Evolutionary conservation across 2,113 vertebrate species (phyloP), one percentile per base, ranked within the genome.

Genomic region (Ornithorhynchus anatinus): DNA sequence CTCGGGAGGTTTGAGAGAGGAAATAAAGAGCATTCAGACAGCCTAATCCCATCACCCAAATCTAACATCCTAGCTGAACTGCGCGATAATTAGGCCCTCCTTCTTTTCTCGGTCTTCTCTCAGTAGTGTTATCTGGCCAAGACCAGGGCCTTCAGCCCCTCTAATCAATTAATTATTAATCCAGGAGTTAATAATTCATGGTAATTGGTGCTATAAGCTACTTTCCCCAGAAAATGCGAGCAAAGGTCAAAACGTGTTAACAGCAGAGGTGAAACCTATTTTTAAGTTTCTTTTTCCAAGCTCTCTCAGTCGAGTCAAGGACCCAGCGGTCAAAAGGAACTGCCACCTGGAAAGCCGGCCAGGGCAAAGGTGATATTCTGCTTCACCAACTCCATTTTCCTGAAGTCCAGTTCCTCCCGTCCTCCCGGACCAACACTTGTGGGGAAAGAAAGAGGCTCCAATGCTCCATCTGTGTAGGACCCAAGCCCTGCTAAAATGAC

Each of bases 121-220:
- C 86, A 66, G 85, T 87, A 88, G 82, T 82, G 74, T 84, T 89
- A 89, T 90, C 92, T 92, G 75, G 88, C 86, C 90, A 86, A 84
- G 91, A 91, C 83, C 17, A 83, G 82, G 90, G 92, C 93, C 95
- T 94, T 97, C 93, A 92, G 86, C 60, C 82, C 86, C 74, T 89
- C 88, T 76, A 87, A 91, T 94, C 94, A 94, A 97, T 97, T 89
- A 96, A 96, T 96, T 95, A 96, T 96, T 96, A 94, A 99, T 95
- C 74, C 69, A 1, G 76, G 80, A 87, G 88, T 99, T 95, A 97
- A 98, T 98, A 96, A 97, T 98, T 97, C 89, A 98, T 95, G 92
- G 91, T 95, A 96, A 97, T 95, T 95, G 95, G 94, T 95, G 94
- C 94, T 94, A 90, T 94, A 94, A 95, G 94, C 94, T 96, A 95